A percentile compares a stretch with the other conserved stretches of the same genome.
phyloP scores from a whole-genome alignment of 2,797 vertebrate species.

The Lithobates sylvaticus region DNA sequence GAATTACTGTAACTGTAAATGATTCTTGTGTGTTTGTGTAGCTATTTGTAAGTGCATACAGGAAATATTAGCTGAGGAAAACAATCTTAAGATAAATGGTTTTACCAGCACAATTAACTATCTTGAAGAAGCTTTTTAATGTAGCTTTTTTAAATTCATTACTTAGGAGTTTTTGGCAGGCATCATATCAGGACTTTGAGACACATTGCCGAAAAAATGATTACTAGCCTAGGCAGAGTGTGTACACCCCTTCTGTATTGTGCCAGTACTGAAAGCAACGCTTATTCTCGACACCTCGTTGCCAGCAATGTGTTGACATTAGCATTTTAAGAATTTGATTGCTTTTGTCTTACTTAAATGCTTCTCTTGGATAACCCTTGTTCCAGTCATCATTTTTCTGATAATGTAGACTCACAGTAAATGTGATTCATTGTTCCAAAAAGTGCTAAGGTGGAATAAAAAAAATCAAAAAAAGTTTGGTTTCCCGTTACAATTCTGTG shows the following conservation, averaged over 20 bases:
- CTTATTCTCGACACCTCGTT: constrained; percentile 22
- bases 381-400: constrained; percentile 21
- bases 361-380: constrained; percentile 16
- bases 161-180: constrained; percentile 2
- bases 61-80: neutral
- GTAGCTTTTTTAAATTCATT: neutral
- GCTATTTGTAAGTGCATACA: neutral
- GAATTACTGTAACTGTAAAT: neutral
- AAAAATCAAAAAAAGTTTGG: neutral
- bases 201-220: constrained; percentile 13
- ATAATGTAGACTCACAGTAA: constrained; percentile 27
- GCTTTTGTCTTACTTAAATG: constrained; percentile 19
- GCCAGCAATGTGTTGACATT: constrained; percentile 62
- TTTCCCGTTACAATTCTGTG: neutral
- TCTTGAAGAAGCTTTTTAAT: neutral
- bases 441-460: neutral
- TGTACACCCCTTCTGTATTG: neutral
- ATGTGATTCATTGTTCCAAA: constrained; percentile 45
- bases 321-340: constrained; percentile 52
- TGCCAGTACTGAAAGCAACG: neutral
- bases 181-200: neutral
- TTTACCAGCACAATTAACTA: neutral
- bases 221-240: constrained; percentile 4
- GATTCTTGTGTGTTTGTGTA: constrained; percentile 5
- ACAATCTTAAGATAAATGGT: neutral